Percentiles rank a stretch among this genome's conserved stretches.
Conservation (phyloP, 2,888 invertebrate genomes). For the Megalurothrips usitatus region DNA sequence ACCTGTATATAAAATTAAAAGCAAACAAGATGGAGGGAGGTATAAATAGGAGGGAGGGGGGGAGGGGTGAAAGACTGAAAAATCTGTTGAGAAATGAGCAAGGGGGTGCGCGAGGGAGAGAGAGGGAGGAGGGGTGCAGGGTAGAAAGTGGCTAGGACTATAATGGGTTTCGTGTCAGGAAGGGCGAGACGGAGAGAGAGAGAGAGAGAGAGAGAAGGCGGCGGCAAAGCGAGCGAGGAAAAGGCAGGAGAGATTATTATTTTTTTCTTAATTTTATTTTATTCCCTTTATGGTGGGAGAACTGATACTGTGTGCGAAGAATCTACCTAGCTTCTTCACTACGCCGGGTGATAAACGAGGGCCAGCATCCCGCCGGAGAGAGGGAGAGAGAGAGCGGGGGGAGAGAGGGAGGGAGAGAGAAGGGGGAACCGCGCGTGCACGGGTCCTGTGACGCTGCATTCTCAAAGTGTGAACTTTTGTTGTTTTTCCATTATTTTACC, state of each 20-base stretch:
- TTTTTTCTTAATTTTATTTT: background rate
- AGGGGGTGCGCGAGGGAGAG: background rate
- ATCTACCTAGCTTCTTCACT: too few species aligned
- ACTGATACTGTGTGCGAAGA: too few species aligned
- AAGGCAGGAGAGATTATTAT: background rate
- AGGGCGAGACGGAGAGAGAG: background rate
- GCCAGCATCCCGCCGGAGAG: background rate
- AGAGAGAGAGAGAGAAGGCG: background rate
- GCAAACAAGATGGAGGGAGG: background rate
- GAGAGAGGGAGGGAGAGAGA: too few species aligned
- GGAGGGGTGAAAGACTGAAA: background rate
- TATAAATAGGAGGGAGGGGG: background rate
- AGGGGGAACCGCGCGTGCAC: too few species aligned
- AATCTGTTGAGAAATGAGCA: background rate
- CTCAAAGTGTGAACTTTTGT: too few species aligned
- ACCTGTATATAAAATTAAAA: conserved; percentile 25
- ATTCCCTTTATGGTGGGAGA: background rate
- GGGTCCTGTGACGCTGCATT: too few species aligned
- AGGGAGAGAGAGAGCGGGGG: background rate
- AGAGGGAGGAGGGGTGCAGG: background rate
- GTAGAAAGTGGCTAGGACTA: background rate
- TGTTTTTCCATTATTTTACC: too few species aligned
- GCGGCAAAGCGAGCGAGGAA: background rate
- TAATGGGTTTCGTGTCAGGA: conserved; percentile 6
- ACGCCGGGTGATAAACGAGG: too few species aligned